These are phyloP conservation scores for Phalacrocorax aristotelis DNA, from an alignment of 2,113 vertebrate species.

Conservation along the genomic window DNA sequence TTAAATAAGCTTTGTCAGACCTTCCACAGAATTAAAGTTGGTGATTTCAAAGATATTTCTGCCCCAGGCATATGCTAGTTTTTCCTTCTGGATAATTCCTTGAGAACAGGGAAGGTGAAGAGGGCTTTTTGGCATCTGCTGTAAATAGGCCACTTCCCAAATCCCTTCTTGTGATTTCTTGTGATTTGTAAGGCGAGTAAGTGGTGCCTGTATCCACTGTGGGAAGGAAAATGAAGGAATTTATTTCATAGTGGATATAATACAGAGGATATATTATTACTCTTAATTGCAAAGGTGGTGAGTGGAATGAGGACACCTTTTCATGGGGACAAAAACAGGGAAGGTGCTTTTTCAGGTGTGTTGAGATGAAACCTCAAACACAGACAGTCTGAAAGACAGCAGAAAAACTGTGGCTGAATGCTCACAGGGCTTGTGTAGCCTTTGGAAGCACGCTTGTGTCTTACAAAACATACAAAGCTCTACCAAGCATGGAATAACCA, in stretches of 20 bases:
- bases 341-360: background rate
- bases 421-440: background rate
- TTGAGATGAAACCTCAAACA: background rate
- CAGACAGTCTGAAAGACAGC: background rate
- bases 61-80: background rate
- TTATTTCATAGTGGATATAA: background rate
- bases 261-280: background rate
- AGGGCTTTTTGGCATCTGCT: background rate
- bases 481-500: constrained; percentile 59
- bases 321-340: background rate
- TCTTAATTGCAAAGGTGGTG: background rate
- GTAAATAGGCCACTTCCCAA: background rate
- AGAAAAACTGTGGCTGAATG: background rate
- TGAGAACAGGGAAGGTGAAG: background rate
- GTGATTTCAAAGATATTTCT: background rate
- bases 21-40: background rate
- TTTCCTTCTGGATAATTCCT: background rate
- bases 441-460: background rate
- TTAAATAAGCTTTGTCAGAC: background rate
- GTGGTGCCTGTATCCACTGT: background rate
- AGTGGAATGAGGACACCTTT: background rate
- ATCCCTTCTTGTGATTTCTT: background rate
- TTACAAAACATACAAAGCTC: constrained; percentile 10
- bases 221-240: background rate
- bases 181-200: background rate